Evolutionary conservation across 2,113 vertebrate genomes (phyloP).

Genomic region (Psephotus haematonotus): DNA sequence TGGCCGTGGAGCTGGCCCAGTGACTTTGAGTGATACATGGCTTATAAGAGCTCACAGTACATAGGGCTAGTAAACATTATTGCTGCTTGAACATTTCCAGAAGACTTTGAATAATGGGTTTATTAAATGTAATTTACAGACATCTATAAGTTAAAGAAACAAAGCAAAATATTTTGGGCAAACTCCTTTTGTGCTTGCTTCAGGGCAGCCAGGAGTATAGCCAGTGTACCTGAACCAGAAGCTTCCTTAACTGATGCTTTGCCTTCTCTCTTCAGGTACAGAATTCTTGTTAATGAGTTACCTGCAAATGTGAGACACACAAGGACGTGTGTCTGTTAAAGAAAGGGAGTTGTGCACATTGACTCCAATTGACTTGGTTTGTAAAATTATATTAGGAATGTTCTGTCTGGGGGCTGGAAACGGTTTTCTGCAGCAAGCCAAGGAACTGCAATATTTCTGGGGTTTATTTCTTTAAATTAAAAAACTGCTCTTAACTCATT

Average conservation of each 20-base stretch:
- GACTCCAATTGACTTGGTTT: neutral
- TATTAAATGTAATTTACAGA: conserved; percentile 65
- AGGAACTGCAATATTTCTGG: neutral
- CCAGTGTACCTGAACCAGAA: neutral
- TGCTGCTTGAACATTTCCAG: conserved; percentile 46
- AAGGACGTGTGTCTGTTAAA: neutral
- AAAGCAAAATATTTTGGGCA: conserved; percentile 34
- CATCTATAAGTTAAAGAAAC: conserved; percentile 63
- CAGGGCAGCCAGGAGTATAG: neutral
- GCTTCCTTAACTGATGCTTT: conserved; percentile 6
- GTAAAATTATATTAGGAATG: neutral
- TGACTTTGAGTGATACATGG: conserved; percentile 66
- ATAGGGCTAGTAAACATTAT: conserved; percentile 60
- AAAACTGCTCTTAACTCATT: neutral
- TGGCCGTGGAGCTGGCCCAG: conserved; percentile 32
- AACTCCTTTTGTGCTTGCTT: conserved; percentile 27
- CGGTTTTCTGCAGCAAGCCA: neutral
- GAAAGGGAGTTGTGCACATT: neutral
- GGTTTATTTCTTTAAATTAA: neutral
- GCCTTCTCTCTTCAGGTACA: neutral
- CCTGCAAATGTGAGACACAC: conserved; percentile 1
- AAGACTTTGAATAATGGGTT: conserved; percentile 39
- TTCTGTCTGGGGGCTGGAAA: neutral
- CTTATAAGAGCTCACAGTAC: conserved; percentile 29
- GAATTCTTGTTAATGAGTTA: conserved; percentile 31